phyloP scores from a whole-genome alignment of 2,113 vertebrate species.

The Scalopus aquaticus region DNA sequence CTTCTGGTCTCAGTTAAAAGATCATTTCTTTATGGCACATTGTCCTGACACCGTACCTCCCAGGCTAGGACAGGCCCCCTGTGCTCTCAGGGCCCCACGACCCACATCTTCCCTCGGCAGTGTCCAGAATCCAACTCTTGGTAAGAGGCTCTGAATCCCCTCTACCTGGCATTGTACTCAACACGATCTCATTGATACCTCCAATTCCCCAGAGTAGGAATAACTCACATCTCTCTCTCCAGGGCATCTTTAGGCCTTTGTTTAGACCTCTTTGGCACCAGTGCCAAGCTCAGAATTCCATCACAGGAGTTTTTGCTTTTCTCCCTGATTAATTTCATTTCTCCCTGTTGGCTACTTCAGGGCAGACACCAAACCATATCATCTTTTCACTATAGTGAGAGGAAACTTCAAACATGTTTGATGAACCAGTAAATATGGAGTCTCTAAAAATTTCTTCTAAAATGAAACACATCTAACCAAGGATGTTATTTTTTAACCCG shows the following conservation, averaged over 20 bases:
- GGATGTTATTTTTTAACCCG: conserved; percentile 1
- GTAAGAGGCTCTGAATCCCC: neutral
- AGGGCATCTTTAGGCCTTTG: neutral
- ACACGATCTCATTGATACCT: neutral
- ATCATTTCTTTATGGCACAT: neutral
- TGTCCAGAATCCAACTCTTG: too few species aligned
- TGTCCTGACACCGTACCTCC: conserved; percentile 13
- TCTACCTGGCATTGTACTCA: neutral
- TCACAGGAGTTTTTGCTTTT: neutral
- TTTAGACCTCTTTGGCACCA: neutral
- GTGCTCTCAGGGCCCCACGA: neutral
- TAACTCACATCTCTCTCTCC: neutral
- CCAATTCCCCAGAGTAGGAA: neutral
- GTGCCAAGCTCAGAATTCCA: neutral
- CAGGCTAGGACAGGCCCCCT: neutral
- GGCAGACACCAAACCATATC: neutral
- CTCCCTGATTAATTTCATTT: neutral
- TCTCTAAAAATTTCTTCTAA: conserved; percentile 48
- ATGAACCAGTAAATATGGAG: neutral
- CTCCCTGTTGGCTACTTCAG: neutral
- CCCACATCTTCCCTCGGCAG: neutral
- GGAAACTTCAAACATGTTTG: conserved; percentile 37
- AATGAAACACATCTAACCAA: neutral
- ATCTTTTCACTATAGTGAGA: neutral
- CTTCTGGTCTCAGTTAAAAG: neutral